Evolutionary conservation across 2,797 vertebrate species (phyloP).

Genomic region (Silurus lanzhouensis): DNA sequence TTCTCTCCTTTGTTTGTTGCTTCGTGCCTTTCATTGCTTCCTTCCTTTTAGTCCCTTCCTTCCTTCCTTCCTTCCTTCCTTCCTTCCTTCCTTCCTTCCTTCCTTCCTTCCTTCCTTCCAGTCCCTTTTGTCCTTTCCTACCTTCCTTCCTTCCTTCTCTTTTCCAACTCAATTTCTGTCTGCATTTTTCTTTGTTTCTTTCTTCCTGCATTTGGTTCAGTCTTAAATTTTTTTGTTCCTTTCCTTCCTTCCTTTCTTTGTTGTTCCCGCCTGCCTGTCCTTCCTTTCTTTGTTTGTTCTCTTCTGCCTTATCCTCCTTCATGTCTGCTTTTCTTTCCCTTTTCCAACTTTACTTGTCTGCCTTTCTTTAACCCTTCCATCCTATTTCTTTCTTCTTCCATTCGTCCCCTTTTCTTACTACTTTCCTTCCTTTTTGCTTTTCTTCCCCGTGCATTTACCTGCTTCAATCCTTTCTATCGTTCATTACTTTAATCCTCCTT

Average conservation of each 20-base stretch:
- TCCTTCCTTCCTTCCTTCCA: background rate
- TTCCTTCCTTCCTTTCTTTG: background rate
- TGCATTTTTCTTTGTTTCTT: background rate
- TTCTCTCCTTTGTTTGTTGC: no score
- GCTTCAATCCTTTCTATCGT: no score
- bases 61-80: background rate
- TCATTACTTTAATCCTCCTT: background rate
- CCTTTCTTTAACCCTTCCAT: background rate
- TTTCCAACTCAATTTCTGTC: background rate
- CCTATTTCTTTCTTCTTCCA: background rate
- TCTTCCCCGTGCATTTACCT: background rate
- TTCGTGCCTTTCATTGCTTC: no score
- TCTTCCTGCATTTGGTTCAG: background rate
- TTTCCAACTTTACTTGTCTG: fast-evolving
- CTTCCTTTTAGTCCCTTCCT: background rate
- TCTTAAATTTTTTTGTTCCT: background rate
- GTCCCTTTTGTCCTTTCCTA: no score
- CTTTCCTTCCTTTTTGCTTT: background rate
- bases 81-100: background rate
- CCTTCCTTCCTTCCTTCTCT: background rate
- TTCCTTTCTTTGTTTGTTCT: background rate
- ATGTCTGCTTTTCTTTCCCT: background rate
- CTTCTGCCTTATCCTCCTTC: background rate
- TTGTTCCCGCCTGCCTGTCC: background rate
- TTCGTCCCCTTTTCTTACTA: background rate